Conservation (phyloP, 2,888 invertebrate species). For the Lathronympha strigana region DNA sequence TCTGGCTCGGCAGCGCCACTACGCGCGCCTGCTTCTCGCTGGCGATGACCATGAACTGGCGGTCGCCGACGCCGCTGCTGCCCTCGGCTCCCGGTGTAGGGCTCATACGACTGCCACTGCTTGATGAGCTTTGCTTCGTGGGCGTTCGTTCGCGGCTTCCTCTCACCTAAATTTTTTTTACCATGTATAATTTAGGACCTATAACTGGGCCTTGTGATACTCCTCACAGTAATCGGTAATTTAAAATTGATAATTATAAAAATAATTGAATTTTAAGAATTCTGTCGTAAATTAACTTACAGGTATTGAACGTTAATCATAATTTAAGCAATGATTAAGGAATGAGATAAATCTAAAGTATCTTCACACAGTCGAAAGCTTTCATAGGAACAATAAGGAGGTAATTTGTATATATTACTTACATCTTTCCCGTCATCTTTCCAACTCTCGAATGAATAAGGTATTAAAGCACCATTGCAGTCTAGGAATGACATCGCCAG, state of each 20-base stretch:
- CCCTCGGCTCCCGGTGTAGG: constrained; percentile 86
- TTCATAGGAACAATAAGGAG: background rate
- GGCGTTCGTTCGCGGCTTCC: constrained; percentile 84
- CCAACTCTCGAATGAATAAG: constrained; percentile 96
- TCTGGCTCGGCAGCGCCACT: constrained; percentile 97
- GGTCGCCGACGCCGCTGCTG: constrained; percentile 85
- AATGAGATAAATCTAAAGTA: background rate
- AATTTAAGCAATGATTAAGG: background rate
- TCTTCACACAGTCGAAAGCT: constrained; percentile 1
- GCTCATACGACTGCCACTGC: constrained; percentile 89
- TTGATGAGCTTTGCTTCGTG: constrained; percentile 84
- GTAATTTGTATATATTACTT: constrained; percentile 50
- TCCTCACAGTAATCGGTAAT: background rate
- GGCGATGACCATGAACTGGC: constrained; percentile 96
- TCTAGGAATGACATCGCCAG: constrained; percentile 98
- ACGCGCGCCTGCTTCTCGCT: constrained; percentile 98
- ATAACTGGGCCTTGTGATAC: constrained; percentile 8
- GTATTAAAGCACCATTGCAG: constrained; percentile 96
- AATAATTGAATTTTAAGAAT: background rate
- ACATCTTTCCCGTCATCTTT: constrained; percentile 92
- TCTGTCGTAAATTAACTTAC: background rate
- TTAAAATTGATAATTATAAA: background rate
- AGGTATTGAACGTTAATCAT: background rate
- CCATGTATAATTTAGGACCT: background rate
- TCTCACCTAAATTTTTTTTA: constrained; percentile 53